Evolutionary conservation across 2,113 vertebrate genomes (phyloP), one percentile per base, ranked within the genome.

Genomic region (Hemiprocne comata): DNA sequence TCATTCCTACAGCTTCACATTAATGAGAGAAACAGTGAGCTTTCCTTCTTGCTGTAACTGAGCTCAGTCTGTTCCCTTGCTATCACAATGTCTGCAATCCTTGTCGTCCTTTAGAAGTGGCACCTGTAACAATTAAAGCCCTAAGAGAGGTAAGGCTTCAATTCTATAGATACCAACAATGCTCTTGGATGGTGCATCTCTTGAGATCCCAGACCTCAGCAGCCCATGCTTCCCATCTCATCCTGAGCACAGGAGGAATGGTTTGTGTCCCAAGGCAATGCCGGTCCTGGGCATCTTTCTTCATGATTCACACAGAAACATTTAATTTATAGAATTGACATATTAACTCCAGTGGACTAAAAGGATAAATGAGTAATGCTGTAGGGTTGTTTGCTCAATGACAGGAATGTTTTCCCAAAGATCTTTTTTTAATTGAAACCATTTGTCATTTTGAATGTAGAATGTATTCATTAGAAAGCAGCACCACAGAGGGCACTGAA

Each of bases 381-480:
- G 50, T 87, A 61, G 80, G 36, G 62, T 90, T 12, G 1, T 77
- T 90, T 23, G 1, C 84, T 91, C 71, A 71, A 72, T 62, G 85
- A 65, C 0, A 4, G 64, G 81, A 82, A 74, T 94, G 76, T 88
- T 97, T 96, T 95, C 88, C 42, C 86, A 24, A 28, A 94, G 89
- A 96, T 89, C 57, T 79, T 69, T 77, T 78, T 94, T 88, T 96
- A 97, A 95, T 97, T 96, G 95, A 96, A 95, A 88, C 69, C 78
- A 94, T 97, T 96, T 96, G 91, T 97, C 96, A 97, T 95, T 85
- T 95, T 94, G 94, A 95, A 79, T 82, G 75, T 57, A 40, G 70
- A 95, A 94, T 67, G 73, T 96, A 90, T 95, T 97, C 88, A 94
- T 97, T 96, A 94, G 88, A 67, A 94, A 93, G 88, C 73, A 60